A percentile compares a stretch with the other conserved stretches of the same genome.
Evolutionary conservation across 64 coral and sea anemone genomes (phyloP).

Genomic region (Montipora cactus): DNA sequence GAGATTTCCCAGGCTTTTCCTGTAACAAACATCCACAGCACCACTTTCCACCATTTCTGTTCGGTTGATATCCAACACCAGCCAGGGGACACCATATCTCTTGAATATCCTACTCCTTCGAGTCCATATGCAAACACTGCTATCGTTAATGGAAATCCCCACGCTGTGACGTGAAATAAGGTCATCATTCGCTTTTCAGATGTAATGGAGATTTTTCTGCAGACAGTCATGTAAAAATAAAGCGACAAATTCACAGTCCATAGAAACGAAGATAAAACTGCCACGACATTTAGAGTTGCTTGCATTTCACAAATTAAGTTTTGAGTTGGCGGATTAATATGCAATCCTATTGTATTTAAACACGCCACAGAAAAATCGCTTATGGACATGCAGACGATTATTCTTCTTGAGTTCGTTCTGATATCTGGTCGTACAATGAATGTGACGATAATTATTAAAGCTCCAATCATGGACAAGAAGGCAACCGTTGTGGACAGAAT

Average conservation of each 20-base stretch:
- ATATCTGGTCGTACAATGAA: constrained; percentile 82
- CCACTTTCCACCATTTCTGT: neutral
- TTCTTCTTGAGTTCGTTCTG: constrained; percentile 78
- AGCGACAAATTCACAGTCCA: constrained; percentile 91
- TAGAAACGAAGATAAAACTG: constrained; percentile 86
- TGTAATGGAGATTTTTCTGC: constrained; percentile 20
- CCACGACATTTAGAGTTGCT: constrained; percentile 48
- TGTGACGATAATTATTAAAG: constrained; percentile 73
- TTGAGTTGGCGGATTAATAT: neutral
- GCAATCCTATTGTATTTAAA: constrained; percentile 50
- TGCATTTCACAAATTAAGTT: constrained; percentile 13
- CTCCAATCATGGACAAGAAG: constrained; percentile 78
- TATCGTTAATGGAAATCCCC: constrained; percentile 81
- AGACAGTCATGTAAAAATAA: constrained; percentile 81
- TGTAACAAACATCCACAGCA: constrained; percentile 83
- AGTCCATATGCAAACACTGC: constrained; percentile 20
- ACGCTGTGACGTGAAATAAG: constrained; percentile 84
- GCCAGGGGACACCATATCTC: constrained; percentile 47
- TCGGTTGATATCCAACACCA: constrained; percentile 88
- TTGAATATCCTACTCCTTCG: constrained; percentile 52
- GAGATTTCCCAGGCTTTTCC: constrained; percentile 97
- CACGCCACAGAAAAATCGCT: constrained; percentile 82
- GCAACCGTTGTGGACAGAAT: constrained; percentile 54
- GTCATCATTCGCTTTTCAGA: constrained; percentile 64
- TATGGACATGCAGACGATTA: constrained; percentile 93